phyloP scores from a whole-genome alignment of 2,888 invertebrate genomes.

The Rugalucina vietnamica region DNA sequence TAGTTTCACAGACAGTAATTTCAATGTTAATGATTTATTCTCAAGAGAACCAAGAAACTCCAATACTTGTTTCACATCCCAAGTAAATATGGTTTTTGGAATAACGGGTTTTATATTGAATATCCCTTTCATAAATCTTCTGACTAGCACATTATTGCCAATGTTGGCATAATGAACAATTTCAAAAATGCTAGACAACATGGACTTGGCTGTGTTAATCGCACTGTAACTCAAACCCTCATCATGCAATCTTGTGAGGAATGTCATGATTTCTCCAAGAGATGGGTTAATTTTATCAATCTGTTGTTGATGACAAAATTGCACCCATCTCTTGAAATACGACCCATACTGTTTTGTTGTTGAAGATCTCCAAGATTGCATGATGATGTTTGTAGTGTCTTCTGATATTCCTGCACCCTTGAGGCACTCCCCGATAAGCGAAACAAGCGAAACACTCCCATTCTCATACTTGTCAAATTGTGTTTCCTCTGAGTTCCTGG shows the following conservation, averaged over 20 bases:
- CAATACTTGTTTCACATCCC: neutral
- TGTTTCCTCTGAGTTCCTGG: constrained; percentile 1
- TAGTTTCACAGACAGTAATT: no score
- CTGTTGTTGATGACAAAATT: constrained; percentile 28
- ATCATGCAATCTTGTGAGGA: neutral
- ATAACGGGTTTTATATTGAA: constrained; percentile 35
- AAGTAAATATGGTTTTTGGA: constrained; percentile 12
- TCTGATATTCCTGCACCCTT: neutral
- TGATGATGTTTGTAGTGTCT: neutral
- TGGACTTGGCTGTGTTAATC: neutral
- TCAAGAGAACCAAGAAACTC: no score
- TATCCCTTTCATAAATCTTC: constrained; percentile 36
- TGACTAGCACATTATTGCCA: constrained; percentile 7
- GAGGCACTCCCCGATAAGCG: constrained; percentile 17
- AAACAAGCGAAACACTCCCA: constrained; percentile 23
- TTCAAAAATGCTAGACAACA: neutral
- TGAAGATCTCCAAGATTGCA: constrained; percentile 32
- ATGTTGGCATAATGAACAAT: neutral
- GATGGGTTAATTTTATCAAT: neutral
- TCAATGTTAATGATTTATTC: no score
- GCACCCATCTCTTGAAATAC: constrained; percentile 29
- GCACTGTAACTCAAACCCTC: neutral
- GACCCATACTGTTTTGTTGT: constrained; percentile 43
- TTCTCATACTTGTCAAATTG: neutral
- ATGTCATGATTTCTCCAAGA: constrained; percentile 16